These are phyloP conservation scores for Idaea straminata DNA, from an alignment of 2,888 invertebrate species.

Conservation along the genomic window DNA sequence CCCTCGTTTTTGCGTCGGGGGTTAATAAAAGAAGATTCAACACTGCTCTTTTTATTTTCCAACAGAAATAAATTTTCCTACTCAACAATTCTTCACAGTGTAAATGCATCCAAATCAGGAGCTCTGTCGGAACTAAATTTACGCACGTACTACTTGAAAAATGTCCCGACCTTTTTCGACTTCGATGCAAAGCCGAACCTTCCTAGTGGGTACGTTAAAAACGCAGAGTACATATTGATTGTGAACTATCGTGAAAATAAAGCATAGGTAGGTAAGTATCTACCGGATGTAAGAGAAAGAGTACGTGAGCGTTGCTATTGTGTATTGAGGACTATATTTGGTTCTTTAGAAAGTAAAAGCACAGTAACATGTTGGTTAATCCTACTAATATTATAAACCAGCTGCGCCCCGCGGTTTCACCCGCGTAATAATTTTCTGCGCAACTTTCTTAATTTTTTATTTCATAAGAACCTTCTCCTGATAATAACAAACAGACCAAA, in stretches of 20 bases:
- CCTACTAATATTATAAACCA: too few relatives aligned
- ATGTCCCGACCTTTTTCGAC: conserved; percentile 47
- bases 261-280: conserved; percentile 2
- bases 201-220: conserved; percentile 15
- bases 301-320: conserved; percentile 3
- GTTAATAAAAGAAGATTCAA: too few relatives aligned
- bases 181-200: conserved; percentile 28
- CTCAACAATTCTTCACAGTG: conserved; percentile 17
- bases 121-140: conserved; percentile 37
- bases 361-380: too few relatives aligned
- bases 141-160: conserved; percentile 56
- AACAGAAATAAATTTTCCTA: neutral
- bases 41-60: too few relatives aligned
- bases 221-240: conserved; percentile 45
- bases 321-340: neutral
- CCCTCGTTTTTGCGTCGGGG: too few relatives aligned
- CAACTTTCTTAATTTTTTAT: too few relatives aligned
- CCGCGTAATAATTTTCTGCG: too few relatives aligned
- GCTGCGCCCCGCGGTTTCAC: too few relatives aligned
- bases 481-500: too few relatives aligned
- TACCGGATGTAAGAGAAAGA: neutral
- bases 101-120: conserved; percentile 33
- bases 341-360: too few relatives aligned
- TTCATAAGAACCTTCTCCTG: too few relatives aligned
- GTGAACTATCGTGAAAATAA: conserved; percentile 25